Evolutionary conservation across 2,113 vertebrate species (phyloP), one percentile per base, ranked within the genome.

Genomic region (Hyperopisus bebe): DNA sequence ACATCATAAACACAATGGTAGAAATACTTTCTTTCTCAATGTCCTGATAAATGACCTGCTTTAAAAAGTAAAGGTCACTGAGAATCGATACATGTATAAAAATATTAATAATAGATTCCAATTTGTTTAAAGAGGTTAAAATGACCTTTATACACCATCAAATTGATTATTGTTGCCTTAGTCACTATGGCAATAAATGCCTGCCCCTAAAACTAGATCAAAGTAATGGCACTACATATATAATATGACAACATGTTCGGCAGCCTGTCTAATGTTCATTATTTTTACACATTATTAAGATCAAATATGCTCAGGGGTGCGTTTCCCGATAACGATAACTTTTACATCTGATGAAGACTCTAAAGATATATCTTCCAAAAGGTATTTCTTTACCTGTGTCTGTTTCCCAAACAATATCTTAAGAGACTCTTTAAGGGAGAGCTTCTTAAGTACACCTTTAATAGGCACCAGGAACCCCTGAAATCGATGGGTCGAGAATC

Each of bases 71-170:
- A 94, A 94, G 94, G 94, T 94, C 94, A 94, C 88, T 86, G 44
- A 89, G 84, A 94, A 94, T 95, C 93, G 90, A 94, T 94, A 92
- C 88, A 90, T 88, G 90, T 89, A 92, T 94, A 91, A 94, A 90
- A 94, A 94, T 94, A 94, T 94, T 94, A 94, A 95, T 94, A 92
- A 90, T 90, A 90, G 87, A 91, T 91, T 88, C 91, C 89, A 66
- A 91, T 94, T 94, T 93, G 83, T 94, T 94, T 92, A 93, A 94
- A 92, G 91, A 91, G 90, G 92, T 93, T 94, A 90, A 93, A 91
- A 94, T 94, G 92, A 94, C 94, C 93, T 95, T 95, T 94, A 94
- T 90, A 90, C 92, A 92, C 91, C 91, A 92, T 92, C 91, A 90
- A 90, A 94, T 93, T 93, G 93, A 94, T 94, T 92, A 91, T 91